Evolutionary conservation across 2,797 vertebrate genomes (phyloP).

Genomic region (Ptychobarbus kaznakovi): DNA sequence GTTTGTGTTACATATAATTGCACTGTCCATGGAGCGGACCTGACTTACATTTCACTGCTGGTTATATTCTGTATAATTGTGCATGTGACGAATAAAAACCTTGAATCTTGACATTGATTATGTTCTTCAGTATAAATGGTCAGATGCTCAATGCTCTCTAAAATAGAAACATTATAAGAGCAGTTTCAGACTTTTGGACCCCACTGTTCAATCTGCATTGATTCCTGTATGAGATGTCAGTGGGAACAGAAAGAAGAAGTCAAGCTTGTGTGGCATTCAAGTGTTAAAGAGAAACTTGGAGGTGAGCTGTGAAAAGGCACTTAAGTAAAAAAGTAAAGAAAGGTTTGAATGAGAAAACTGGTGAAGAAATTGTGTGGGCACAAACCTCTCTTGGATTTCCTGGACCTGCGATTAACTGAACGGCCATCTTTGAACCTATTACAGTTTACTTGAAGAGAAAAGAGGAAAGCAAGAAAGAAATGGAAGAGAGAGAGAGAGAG

Average conservation of each 20-base stretch:
- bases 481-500: conserved; percentile 35
- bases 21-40: too few relatives aligned
- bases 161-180: background rate
- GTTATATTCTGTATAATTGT: too few relatives aligned
- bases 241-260: background rate
- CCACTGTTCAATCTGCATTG: background rate
- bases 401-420: conserved; percentile 87
- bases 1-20: too few relatives aligned
- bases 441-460: conserved; percentile 83
- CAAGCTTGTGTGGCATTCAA: conserved; percentile 12
- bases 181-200: background rate
- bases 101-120: background rate
- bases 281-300: conserved; percentile 30
- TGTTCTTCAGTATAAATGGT: background rate
- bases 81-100: too few relatives aligned
- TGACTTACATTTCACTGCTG: too few relatives aligned
- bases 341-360: conserved; percentile 39
- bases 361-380: conserved; percentile 67
- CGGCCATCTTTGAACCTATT: conserved; percentile 88
- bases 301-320: conserved; percentile 42
- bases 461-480: conserved; percentile 69
- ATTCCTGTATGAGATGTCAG: conserved; percentile 1
- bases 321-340: conserved; percentile 27
- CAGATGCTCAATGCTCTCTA: background rate
- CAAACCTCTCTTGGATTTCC: conserved; percentile 89